Conservation (phyloP, 64 coral and sea anemone species). For the Actinia equina region DNA sequence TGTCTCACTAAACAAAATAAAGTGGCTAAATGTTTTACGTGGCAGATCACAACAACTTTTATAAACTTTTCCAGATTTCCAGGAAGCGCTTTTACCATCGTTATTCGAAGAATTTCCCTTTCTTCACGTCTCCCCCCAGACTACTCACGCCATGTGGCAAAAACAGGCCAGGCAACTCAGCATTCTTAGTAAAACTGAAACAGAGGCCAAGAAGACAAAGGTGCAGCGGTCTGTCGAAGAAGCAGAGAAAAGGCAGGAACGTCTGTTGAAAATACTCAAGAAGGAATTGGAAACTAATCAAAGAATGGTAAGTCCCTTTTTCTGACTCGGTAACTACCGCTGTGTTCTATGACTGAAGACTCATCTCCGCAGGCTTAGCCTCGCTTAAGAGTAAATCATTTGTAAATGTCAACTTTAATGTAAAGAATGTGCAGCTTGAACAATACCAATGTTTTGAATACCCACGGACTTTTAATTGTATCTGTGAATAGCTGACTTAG, state of each 20-base stretch:
- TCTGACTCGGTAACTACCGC: too few species aligned
- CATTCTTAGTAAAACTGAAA: constrained; percentile 46
- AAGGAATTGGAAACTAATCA: constrained; percentile 95
- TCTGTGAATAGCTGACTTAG: too few species aligned
- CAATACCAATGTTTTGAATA: too few species aligned
- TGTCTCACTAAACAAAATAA: too few species aligned
- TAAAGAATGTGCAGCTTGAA: too few species aligned
- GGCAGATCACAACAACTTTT: too few species aligned
- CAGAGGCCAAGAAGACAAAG: constrained; percentile 61
- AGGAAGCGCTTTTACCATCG: constrained; percentile 69
- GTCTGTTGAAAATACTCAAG: constrained; percentile 73
- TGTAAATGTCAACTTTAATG: too few species aligned
- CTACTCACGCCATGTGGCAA: constrained; percentile 83
- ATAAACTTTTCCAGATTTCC: constrained; percentile 37
- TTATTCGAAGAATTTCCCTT: constrained; percentile 96
- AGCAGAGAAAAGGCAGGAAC: constrained; percentile 79
- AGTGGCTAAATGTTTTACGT: too few species aligned
- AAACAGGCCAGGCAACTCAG: constrained; percentile 83
- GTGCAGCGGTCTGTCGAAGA: constrained; percentile 79
- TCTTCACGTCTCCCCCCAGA: constrained; percentile 95
- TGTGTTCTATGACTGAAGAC: too few species aligned
- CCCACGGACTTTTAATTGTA: too few species aligned
- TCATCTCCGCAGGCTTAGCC: too few species aligned
- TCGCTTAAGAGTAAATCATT: too few species aligned
- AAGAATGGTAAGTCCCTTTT: constrained; percentile 66